These are phyloP conservation scores for Phyllotreta cruciferae DNA, from an alignment of 2,888 invertebrate genomes.

Conservation along the genomic window DNA sequence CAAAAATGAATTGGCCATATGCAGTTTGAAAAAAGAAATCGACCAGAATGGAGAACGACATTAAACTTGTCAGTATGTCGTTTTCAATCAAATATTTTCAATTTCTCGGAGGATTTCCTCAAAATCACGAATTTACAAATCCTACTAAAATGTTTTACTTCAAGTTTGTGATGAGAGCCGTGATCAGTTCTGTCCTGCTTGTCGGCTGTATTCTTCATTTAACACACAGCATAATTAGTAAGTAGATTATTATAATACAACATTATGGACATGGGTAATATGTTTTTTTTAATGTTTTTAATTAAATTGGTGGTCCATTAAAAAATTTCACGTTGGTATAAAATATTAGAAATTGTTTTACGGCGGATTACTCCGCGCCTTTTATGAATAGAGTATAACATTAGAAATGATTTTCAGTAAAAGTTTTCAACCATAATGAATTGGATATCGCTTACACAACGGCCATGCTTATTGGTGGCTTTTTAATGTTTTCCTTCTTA, in stretches of 20 bases:
- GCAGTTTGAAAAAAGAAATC: no score
- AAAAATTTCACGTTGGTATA: no score
- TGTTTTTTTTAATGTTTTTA: no score
- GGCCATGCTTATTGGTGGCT: background rate
- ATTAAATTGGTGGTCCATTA: no score
- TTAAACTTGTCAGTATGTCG: background rate
- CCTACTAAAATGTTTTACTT: background rate
- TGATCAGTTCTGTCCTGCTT: background rate
- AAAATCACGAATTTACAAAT: background rate
- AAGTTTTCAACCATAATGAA: constrained; percentile 1
- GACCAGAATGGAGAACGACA: background rate
- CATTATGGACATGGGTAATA: no score
- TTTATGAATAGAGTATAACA: no score
- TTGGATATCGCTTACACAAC: background rate
- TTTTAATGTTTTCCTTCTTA: background rate
- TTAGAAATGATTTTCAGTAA: background rate
- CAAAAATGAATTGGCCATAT: no score
- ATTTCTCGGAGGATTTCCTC: background rate
- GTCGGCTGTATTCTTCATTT: background rate
- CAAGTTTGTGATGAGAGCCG: background rate
- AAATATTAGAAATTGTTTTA: no score
- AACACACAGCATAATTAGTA: background rate
- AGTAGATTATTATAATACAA: background rate
- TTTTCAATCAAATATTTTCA: background rate
- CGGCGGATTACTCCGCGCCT: no score